Conservation (phyloP, 2,113 vertebrate genomes). For the Malurus alboscapulatus region DNA sequence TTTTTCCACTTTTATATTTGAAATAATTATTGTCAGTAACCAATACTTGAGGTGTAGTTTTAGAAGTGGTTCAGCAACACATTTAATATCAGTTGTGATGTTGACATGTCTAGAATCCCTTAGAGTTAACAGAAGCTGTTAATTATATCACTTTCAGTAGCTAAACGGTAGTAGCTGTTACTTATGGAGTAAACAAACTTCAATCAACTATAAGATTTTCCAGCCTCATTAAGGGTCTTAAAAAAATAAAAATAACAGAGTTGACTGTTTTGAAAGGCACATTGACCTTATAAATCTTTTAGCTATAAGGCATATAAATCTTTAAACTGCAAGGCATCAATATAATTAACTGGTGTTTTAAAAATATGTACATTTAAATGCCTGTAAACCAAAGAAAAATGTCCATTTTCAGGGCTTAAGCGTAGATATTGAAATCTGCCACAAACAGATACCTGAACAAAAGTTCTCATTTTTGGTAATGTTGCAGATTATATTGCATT, state of each 20-base stretch:
- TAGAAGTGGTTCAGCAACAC: not conserved
- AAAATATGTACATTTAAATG: not conserved
- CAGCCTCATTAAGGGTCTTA: not conserved
- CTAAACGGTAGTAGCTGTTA: constrained; percentile 18
- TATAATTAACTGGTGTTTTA: not conserved
- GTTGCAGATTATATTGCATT: not conserved
- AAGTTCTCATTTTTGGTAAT: not conserved
- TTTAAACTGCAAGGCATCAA: not conserved
- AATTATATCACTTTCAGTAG: constrained; percentile 32
- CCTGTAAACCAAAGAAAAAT: not conserved
- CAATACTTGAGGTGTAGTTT: not conserved
- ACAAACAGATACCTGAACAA: not conserved
- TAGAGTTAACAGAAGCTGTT: not conserved
- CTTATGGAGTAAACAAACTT: constrained; percentile 50
- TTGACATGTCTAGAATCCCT: not conserved
- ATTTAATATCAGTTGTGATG: not conserved
- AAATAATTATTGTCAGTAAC: not conserved
- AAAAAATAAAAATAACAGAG: not conserved
- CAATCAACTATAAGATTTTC: constrained; percentile 5
- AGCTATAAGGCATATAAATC: not conserved
- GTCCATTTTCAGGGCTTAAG: not conserved
- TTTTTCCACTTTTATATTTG: not conserved
- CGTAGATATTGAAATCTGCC: not conserved
- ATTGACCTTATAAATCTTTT: not conserved
- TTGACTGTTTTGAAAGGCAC: constrained; percentile 19